phyloP scores from a whole-genome alignment of 2,888 invertebrate species.

The Stratiomys singularior region DNA sequence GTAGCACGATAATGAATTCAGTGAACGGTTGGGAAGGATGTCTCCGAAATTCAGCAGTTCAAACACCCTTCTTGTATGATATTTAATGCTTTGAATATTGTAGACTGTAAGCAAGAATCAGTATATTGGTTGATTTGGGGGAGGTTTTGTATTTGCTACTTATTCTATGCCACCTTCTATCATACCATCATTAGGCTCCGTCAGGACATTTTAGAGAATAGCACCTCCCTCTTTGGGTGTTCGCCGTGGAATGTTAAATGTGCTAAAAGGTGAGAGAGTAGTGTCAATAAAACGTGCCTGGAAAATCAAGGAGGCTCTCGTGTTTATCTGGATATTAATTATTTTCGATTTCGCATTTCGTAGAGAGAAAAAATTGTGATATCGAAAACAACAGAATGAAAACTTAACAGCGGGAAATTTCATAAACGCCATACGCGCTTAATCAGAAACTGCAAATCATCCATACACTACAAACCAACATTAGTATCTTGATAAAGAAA shows the following conservation, averaged over 20 bases:
- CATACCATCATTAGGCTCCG: neutral
- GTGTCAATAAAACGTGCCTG: conserved; percentile 34
- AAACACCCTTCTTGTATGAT: conserved; percentile 16
- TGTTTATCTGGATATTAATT: neutral
- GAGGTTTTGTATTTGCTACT: conserved; percentile 44
- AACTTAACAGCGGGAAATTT: too few species aligned
- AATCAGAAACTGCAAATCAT: too few species aligned
- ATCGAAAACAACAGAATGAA: too few species aligned
- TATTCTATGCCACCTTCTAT: conserved; percentile 11
- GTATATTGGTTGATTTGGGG: neutral
- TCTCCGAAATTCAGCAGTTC: neutral
- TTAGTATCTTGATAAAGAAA: too few species aligned
- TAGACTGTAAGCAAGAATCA: neutral
- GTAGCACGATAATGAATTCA: conserved; percentile 50
- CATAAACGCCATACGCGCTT: too few species aligned
- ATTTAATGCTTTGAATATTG: neutral
- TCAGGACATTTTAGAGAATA: neutral
- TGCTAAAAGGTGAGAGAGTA: conserved; percentile 1
- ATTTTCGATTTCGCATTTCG: neutral
- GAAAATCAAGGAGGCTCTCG: conserved; percentile 27
- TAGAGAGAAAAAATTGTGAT: too few species aligned
- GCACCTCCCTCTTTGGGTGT: neutral
- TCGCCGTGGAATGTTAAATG: neutral
- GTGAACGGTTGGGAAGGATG: conserved; percentile 28
- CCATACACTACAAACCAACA: too few species aligned